Conservation (phyloP, 1,140 invertebrate genomes). For the Drosophila malerkotliana region DNA sequence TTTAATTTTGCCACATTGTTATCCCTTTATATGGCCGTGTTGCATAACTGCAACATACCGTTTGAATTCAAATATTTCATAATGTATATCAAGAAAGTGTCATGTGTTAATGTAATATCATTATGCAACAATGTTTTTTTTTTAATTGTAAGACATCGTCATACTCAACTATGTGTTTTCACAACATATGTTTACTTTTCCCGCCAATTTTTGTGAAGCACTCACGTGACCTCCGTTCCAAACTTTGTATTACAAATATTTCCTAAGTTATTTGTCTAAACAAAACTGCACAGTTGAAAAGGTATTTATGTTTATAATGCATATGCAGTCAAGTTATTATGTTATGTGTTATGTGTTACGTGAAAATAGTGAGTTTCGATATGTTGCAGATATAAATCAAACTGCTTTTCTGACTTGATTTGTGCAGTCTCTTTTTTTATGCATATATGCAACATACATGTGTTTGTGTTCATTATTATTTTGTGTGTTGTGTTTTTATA, state of each 20-base stretch:
- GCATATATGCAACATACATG: no score
- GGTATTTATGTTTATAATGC: no score
- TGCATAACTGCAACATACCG: neutral
- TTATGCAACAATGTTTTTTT: neutral
- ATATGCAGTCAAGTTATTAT: no score
- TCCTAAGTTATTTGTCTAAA: no score
- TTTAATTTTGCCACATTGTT: no score
- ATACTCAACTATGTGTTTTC: neutral
- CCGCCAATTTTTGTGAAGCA: neutral
- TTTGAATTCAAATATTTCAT: neutral
- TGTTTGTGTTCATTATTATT: no score
- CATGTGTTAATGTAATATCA: no score
- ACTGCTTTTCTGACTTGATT: no score
- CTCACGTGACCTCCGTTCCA: neutral
- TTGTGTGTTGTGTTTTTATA: no score
- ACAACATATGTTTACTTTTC: neutral
- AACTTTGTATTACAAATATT: neutral
- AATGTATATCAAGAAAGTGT: neutral
- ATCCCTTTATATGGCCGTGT: neutral
- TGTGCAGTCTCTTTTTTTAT: no score
- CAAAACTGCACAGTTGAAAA: no score
- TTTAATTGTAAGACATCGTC: neutral
- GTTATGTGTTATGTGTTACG: neutral
- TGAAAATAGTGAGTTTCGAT: conserved; percentile 5
- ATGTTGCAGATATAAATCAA: neutral